phyloP scores from a whole-genome alignment of 2,113 vertebrate species.

The Lathamus discolor region DNA sequence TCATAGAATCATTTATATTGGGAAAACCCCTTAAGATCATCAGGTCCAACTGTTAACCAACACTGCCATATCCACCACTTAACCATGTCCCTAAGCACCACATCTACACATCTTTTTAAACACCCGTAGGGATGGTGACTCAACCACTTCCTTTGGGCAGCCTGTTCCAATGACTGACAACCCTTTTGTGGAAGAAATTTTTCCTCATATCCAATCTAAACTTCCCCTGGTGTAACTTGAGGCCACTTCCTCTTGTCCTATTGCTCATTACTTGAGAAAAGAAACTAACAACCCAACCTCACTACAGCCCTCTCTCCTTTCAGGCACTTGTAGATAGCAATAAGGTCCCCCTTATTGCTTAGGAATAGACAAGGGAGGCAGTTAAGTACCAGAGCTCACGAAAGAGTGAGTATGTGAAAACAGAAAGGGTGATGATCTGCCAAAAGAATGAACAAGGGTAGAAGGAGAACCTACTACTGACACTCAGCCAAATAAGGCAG shows the following conservation, averaged over 20 bases:
- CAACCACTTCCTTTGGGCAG: neutral
- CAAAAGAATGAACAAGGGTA: neutral
- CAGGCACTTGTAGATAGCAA: fast-evolving
- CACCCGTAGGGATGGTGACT: neutral
- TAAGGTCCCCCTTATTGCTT: neutral
- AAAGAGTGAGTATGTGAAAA: neutral
- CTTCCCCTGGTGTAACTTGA: neutral
- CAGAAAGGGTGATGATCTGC: neutral
- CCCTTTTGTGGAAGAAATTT: neutral
- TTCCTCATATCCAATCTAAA: neutral
- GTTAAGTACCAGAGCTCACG: neutral
- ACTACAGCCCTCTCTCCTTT: neutral
- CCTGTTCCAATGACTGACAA: neutral
- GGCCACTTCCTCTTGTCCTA: neutral
- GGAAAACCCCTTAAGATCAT: neutral
- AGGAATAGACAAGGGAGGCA: neutral
- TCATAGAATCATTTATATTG: neutral
- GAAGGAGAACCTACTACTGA: neutral
- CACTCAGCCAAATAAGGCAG: neutral
- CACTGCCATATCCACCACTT: neutral
- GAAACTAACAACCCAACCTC: neutral
- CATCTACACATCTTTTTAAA: neutral
- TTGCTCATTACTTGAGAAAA: neutral
- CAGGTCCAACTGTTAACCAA: neutral
- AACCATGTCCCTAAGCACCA: neutral